Base-by-base conservation (phyloP, 92 coral and sea anemone species). In the Phymanthus crucifer region DNA sequence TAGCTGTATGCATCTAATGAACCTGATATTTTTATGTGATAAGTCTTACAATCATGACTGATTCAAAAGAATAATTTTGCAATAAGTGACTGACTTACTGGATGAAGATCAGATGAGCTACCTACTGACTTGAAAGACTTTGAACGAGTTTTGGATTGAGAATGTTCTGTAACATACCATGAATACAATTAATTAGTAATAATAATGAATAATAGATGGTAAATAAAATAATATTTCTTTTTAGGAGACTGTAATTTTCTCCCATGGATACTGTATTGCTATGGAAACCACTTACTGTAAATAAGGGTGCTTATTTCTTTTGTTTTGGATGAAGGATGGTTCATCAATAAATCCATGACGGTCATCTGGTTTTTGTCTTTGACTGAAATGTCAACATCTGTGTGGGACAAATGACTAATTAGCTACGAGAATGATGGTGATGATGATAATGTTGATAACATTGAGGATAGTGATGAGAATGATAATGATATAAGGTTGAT, bases 301-400 rank as follows among this genome's bases (percentile, higher is more conserved):
- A 95, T 95, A 26, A 90, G 87, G 32, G 86, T 89, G 33, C 91
- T 89, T 34, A 95, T 95, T 65, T 95, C 97, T 58, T 78, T 90
- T 32, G 97, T 85, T 68, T 86, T 85, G 19, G 92, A 78, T 19
- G 98, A 90, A 1, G 98, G 98, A 76, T 95, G 97, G 12, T 87
- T 82, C 78, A 90, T 85, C 73, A 95, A 61, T 74, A 95, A 83
- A 68, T 95, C 98, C 93, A 92, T 88, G 12, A 95, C 98, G 18
- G 98, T 95, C 75, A 74, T 78, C 32, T 91, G 88, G 64, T 83
- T 89, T 65, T 87, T 87, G 69, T 95, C 93, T 32, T 86, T 92
- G 48, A 90, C 91, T 21, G 88, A 84, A 32, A 90, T 87, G 80
- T 95, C 97, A 40, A 92, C 86, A n/a, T 96, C 98, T 95, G 57